A percentile compares a stretch with the other conserved stretches of the same genome.
Evolutionary conservation across 2,113 vertebrate genomes (phyloP).

Genomic region (Grus americana): DNA sequence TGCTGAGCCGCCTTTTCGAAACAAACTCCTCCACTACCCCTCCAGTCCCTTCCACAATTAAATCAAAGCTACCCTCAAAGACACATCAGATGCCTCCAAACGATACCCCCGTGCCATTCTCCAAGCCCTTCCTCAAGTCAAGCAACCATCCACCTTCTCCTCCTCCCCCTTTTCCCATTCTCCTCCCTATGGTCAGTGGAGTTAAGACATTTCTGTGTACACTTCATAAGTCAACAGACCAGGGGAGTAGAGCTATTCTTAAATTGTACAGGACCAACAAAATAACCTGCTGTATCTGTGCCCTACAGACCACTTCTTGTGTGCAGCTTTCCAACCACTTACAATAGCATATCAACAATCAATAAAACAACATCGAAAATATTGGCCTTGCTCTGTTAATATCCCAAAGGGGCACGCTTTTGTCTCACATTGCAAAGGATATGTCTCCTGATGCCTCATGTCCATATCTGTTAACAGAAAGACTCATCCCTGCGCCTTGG

Average conservation of each 20-base stretch:
- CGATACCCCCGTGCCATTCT: neutral
- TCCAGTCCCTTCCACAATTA: neutral
- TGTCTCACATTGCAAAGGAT: neutral
- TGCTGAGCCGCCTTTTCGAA: neutral
- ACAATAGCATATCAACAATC: neutral
- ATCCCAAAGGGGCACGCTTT: neutral
- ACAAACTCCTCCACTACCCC: neutral
- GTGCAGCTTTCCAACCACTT: neutral
- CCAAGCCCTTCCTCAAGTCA: neutral
- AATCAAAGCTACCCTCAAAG: neutral
- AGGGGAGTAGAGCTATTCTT: neutral
- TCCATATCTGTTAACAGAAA: neutral
- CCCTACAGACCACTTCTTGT: neutral
- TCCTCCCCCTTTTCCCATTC: neutral
- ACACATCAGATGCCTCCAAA: neutral
- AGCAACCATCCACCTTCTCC: neutral
- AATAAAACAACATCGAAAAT: neutral
- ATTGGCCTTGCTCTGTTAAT: neutral
- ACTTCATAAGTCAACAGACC: neutral
- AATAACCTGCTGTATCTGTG: neutral
- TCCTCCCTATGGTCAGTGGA: neutral
- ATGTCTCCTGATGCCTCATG: neutral
- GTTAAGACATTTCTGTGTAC: neutral
- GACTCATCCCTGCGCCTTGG: neutral
- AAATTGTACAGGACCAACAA: neutral